Conservation (phyloP, 1,140 invertebrate genomes). For the Ceratina calcarata region DNA sequence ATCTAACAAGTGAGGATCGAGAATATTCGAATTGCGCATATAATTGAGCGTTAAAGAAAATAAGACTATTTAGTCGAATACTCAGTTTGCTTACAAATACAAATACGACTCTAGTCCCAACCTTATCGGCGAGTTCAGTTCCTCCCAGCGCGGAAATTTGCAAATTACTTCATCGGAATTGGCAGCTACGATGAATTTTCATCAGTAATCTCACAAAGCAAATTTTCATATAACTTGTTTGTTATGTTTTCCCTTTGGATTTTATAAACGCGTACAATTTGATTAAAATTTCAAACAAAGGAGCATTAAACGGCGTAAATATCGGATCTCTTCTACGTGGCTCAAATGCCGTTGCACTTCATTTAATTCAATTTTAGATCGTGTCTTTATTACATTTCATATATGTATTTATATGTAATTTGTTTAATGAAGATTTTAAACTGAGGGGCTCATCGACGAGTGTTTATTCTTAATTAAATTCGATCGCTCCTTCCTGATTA, state of each 20-base stretch:
- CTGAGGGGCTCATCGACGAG: too few relatives aligned
- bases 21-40: too few relatives aligned
- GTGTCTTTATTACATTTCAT: too few relatives aligned
- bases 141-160: not conserved
- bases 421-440: too few relatives aligned
- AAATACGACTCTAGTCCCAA: not conserved
- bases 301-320: constrained; percentile 11
- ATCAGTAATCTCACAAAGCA: constrained; percentile 13
- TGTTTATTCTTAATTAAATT: too few relatives aligned
- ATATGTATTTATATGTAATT: too few relatives aligned
- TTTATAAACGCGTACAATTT: not conserved
- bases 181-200: not conserved
- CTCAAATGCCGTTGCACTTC: not conserved
- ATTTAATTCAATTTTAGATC: not conserved
- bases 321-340: not conserved
- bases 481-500: too few relatives aligned
- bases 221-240: not conserved
- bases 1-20: too few relatives aligned
- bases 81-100: not conserved
- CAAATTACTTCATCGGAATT: not conserved
- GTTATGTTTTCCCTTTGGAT: not conserved
- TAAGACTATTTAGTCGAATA: not conserved
- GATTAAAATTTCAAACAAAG: not conserved
- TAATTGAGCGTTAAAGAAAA: not conserved
- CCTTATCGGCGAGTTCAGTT: not conserved